Percentiles rank a stretch among this genome's conserved stretches.
Evolutionary conservation across 2,888 invertebrate genomes (phyloP).

Genomic region (Actias luna): DNA sequence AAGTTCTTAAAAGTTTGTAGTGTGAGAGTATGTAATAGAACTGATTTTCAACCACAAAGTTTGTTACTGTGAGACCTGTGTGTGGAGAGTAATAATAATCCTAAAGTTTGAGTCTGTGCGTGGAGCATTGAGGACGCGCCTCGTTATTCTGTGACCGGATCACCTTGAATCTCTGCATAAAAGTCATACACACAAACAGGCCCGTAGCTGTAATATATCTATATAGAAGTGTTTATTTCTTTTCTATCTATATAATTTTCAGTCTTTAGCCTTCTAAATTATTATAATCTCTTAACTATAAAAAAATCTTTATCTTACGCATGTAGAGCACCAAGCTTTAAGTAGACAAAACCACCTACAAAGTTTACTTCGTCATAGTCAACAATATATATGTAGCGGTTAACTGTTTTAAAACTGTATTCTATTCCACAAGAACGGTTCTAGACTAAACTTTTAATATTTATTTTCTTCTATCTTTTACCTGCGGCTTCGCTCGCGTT

Average conservation of each 20-base stretch:
- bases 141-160: slow-evolving; percentile 52
- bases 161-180: slow-evolving; percentile 70
- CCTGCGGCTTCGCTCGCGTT: no score
- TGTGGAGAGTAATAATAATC: slow-evolving; percentile 7
- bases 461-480: no score
- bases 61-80: slow-evolving; percentile 13
- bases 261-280: no score
- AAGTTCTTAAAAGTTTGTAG: neutral
- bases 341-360: no score
- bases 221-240: neutral
- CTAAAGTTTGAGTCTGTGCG: slow-evolving; percentile 17
- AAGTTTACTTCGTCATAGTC: no score
- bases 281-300: no score
- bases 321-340: no score
- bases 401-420: no score
- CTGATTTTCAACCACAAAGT: neutral
- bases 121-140: slow-evolving; percentile 37
- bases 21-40: neutral
- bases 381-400: no score
- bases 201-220: neutral
- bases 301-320: no score
- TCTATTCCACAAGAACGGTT: no score
- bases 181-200: slow-evolving; percentile 49
- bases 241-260: neutral
- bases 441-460: no score